Evolutionary conservation across 2,888 invertebrate genomes (phyloP).

Genomic region (Limnephilus rhombicus): DNA sequence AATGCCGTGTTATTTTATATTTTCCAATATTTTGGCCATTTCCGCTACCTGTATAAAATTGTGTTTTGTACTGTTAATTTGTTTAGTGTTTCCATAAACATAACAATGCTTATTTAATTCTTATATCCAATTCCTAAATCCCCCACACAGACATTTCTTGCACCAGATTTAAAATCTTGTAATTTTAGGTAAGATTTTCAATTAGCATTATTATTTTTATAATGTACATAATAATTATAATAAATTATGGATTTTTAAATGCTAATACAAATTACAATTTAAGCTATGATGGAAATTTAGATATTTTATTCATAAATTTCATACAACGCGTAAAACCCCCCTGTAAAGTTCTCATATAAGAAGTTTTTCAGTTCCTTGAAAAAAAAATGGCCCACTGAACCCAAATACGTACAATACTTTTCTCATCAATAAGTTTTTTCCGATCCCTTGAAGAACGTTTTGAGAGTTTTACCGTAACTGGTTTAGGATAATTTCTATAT

Average conservation of each 20-base stretch:
- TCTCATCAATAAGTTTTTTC: too few relatives aligned
- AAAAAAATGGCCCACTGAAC: not conserved
- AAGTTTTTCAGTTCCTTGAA: not conserved
- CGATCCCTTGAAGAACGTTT: not conserved
- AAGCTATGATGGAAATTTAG: not conserved
- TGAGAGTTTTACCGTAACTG: not conserved
- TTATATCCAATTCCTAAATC: not conserved
- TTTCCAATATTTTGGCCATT: not conserved
- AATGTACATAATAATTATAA: not conserved
- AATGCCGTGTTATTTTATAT: too few relatives aligned
- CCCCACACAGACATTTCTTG: not conserved
- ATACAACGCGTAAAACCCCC: not conserved
- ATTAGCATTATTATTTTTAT: not conserved
- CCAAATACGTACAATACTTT: too few relatives aligned
- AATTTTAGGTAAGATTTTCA: not conserved
- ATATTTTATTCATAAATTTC: not conserved
- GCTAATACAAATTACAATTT: not conserved
- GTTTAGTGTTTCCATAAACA: not conserved
- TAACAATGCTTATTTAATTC: not conserved
- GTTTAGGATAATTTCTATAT: not conserved
- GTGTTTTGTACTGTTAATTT: not conserved
- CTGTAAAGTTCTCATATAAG: too few relatives aligned
- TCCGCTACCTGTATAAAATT: not conserved
- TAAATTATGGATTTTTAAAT: not conserved
- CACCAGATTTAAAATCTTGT: not conserved